Percentiles rank a stretch among this genome's conserved stretches.
Conservation (phyloP, 2,113 vertebrate species). For the Coregonus clupeaformis region DNA sequence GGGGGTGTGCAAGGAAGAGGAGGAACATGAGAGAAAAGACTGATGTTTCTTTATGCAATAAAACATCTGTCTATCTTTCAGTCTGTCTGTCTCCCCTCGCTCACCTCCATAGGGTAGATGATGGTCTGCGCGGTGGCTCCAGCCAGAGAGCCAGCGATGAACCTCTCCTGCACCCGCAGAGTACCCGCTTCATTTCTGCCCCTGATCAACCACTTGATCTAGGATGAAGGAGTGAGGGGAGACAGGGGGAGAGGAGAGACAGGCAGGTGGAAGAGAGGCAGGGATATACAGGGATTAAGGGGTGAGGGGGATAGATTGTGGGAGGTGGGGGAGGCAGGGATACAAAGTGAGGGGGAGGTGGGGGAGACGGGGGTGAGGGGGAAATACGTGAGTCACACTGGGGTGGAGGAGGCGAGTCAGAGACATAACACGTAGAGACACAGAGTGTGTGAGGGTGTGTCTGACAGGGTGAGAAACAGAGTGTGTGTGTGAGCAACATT, state of each 20-base stretch:
- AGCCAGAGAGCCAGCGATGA: slow-evolving; percentile 84
- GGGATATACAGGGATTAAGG: background rate
- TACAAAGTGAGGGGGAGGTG: slow-evolving; percentile 3
- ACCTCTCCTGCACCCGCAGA: slow-evolving; percentile 81
- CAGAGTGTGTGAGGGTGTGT: slow-evolving; percentile 5
- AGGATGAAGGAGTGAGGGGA: background rate
- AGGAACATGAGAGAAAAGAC: background rate
- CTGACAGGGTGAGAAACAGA: background rate
- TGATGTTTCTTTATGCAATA: background rate
- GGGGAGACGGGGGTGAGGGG: background rate
- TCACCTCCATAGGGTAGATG: slow-evolving; percentile 92
- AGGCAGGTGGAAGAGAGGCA: background rate
- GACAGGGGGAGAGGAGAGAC: background rate
- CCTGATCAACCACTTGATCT: slow-evolving; percentile 84
- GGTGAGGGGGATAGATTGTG: background rate
- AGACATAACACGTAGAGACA: background rate
- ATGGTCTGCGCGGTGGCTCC: slow-evolving; percentile 85
- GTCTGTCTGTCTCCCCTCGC: background rate
- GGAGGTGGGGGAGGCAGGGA: background rate
- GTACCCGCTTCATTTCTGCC: slow-evolving; percentile 69
- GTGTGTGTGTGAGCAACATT: background rate
- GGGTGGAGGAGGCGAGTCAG: background rate
- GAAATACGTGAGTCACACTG: background rate
- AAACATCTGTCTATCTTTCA: background rate
- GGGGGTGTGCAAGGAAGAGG: background rate